Conservation (phyloP, 1,140 invertebrate species). For the Listronotus bonariensis region DNA sequence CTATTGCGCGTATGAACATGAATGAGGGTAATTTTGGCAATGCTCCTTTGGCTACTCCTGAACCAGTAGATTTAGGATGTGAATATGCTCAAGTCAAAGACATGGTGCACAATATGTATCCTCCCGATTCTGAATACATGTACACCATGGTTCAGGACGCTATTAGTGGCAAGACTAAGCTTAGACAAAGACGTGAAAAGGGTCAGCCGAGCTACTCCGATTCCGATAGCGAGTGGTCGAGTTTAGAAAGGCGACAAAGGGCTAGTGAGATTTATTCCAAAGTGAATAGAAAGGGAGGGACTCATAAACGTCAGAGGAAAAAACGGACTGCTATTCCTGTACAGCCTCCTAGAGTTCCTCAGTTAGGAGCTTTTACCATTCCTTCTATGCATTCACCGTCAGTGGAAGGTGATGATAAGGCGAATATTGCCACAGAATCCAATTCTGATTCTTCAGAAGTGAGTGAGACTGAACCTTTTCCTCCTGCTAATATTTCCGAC, state of each 20-base stretch:
- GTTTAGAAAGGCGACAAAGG: conserved; percentile 70
- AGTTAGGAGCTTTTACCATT: conserved; percentile 61
- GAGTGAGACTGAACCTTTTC: conserved; percentile 57
- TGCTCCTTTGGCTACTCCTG: conserved; percentile 80
- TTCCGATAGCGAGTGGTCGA: conserved; percentile 86
- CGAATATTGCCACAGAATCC: conserved; percentile 55
- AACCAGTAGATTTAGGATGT: conserved; percentile 74
- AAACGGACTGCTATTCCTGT: conserved; percentile 80
- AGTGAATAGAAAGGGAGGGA: conserved; percentile 70
- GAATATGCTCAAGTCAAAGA: conserved; percentile 72
- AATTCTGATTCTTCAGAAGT: conserved; percentile 62
- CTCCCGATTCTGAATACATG: conserved; percentile 64
- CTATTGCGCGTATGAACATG: conserved; percentile 78
- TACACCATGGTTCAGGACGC: conserved; percentile 69
- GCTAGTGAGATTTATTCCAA: conserved; percentile 69
- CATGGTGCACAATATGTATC: conserved; percentile 65
- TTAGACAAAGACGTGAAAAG: conserved; percentile 67
- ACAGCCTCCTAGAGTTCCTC: conserved; percentile 82
- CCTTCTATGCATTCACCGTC: conserved; percentile 60
- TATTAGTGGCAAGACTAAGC: conserved; percentile 64
- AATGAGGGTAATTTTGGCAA: conserved; percentile 64
- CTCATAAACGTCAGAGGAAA: conserved; percentile 79
- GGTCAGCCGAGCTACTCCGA: conserved; percentile 76
- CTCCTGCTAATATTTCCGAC: conserved; percentile 40
- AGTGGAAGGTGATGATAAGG: conserved; percentile 51